Base-by-base conservation (phyloP, 2,797 vertebrate species). In the Hafferia zeledoni region DNA sequence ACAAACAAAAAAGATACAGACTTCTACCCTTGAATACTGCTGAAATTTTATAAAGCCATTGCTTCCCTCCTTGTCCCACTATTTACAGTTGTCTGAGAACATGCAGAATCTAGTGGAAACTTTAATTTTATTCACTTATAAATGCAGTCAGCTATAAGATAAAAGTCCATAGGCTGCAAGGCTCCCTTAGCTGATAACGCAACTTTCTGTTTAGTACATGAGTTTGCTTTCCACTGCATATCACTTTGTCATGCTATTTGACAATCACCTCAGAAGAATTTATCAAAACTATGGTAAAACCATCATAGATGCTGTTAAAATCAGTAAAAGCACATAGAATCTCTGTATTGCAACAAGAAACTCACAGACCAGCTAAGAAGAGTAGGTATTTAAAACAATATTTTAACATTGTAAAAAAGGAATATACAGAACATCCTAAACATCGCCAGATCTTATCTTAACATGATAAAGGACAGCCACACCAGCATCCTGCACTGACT, bases 31-130 rank as follows among this genome's bases (percentile, higher is more conserved):
- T 39, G 10, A 53, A 24, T 56, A 59, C 8, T 52, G 17, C 11
- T 74, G 49, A 75, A 30, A 17, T 55, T 88, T 77, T 77, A 69
- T 22, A 31, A 81, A 78, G 4, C 1, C 7, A 15, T 31, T 35
- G 10, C 8, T 33, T 81, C 4, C 3, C 5, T 3, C 17, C 3
- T 7, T 5, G 1, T 7, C 11, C 8, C 28, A 35, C 31, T 3
- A 10, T 72, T 82, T n/a, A 14, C 10, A 49, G 12, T 33, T 60
- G 27, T 8, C 20, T 72, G 31, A 63, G 24, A 89, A 43, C 5
- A 49, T 27, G 16, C 23, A 6, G 5, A 84, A 67, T 87, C 25
- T 30, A 49, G 28, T 30, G n/a, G 23, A 33, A 71, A 23, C 4
- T 64, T 64, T 79, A 44, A 47, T 49, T 91, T 63, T 1, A 17